Percentiles rank a stretch among this genome's conserved stretches.
Conservation (phyloP, 1,140 invertebrate species). For the Cydia amplana region DNA sequence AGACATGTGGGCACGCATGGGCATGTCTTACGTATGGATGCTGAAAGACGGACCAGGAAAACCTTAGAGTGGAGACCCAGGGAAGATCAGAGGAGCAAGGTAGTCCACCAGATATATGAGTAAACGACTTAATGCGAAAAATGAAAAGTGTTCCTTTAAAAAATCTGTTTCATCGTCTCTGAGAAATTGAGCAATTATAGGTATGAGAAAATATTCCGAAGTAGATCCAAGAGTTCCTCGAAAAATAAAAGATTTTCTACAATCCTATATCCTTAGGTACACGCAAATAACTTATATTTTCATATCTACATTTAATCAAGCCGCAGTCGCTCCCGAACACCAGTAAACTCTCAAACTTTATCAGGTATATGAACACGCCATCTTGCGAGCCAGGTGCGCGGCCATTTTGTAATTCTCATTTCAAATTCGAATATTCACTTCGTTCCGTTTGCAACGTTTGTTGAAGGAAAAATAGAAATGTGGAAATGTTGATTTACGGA, state of each 20-base stretch:
- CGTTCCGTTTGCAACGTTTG: not conserved
- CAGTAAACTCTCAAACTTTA: conserved; percentile 2
- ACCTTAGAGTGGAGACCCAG: too few relatives aligned
- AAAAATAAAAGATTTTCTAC: not conserved
- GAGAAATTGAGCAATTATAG: too few relatives aligned
- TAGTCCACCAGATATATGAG: too few relatives aligned
- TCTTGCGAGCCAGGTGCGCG: conserved; percentile 1
- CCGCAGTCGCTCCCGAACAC: not conserved
- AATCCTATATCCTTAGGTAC: not conserved
- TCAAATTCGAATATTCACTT: conserved; percentile 8
- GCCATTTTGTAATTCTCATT: conserved; percentile 20
- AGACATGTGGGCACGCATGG: too few relatives aligned
- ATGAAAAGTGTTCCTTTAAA: too few relatives aligned
- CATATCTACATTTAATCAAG: not conserved
- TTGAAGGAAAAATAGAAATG: not conserved
- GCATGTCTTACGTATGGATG: too few relatives aligned
- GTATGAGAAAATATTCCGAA: too few relatives aligned
- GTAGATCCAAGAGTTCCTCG: too few relatives aligned
- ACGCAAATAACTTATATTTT: not conserved
- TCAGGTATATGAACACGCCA: conserved; percentile 6
- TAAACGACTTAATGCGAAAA: too few relatives aligned
- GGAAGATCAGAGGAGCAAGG: too few relatives aligned
- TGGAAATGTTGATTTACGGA: not conserved
- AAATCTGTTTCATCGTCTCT: too few relatives aligned
- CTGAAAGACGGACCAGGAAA: too few relatives aligned